Base-by-base conservation (phyloP, 2,888 invertebrate genomes). In the Pammene aurita region DNA sequence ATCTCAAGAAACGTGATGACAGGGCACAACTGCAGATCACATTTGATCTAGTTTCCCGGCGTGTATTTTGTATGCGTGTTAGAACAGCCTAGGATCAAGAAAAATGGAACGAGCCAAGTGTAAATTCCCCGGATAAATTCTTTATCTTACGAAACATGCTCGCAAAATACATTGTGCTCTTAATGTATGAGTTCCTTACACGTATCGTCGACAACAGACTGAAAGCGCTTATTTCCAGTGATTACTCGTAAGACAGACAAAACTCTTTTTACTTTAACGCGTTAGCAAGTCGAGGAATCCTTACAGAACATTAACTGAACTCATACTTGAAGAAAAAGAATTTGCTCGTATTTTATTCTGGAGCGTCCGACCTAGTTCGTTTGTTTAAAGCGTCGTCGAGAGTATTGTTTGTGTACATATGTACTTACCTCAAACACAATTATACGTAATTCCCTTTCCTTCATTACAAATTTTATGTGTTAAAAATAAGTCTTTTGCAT, bases 111-210 rank as follows among this genome's bases (percentile, higher is more conserved):
- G 72, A 71, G 72, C 74, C 75, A 73, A 75, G 73, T 73, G 72
- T 75, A 71, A 64, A 75, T 74, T 70, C 72, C 34, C 65, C 72
- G 61, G 68, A 73, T 67, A 70, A 78, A 73, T 78, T 77, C 74
- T 73, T 78, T 70, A 74, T 71, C 74, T 74, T 74, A 74, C 72
- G 75, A 70, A 76, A 74, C 76, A 70, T 73, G 71, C 74, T 55
- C 70, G 72, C 70, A 70, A 73, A 74, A 71, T 71, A 71, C 71
- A 71, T 71, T 74, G 73, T 68, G 69, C 68, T 67, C 66, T 71
- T 60, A 58, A 72, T 64, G 60, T 65, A 69, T 60, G 64, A 69
- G 60, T 54, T 69, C 60, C 44, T 57, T 65, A 60, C 69, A 65
- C 65, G 44, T 69, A 65, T 50, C 54, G 64, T 60, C 55, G 46